Percentiles rank a stretch among this genome's conserved stretches.
Evolutionary conservation across 2,888 invertebrate species (phyloP).

Genomic region (Perdita meconis): DNA sequence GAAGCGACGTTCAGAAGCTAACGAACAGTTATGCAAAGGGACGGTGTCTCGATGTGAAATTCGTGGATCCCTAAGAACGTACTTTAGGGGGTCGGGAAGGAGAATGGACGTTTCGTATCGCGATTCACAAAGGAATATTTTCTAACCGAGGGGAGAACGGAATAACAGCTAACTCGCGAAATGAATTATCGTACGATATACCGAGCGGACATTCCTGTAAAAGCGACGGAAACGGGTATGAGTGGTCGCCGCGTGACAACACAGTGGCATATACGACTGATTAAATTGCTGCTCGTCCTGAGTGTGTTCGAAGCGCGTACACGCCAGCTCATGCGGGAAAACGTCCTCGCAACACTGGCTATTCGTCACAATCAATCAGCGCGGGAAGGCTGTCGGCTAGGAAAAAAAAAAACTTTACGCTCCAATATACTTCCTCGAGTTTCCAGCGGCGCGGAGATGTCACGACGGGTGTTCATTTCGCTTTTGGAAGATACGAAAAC

Average conservation of each 20-base stretch:
- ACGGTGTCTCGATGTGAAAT: background rate
- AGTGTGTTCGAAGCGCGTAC: constrained; percentile 61
- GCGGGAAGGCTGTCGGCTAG: constrained; percentile 55
- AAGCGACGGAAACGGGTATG: constrained; percentile 12
- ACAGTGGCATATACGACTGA: constrained; percentile 55
- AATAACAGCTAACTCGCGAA: constrained; percentile 18
- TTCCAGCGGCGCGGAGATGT: constrained; percentile 32
- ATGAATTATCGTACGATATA: constrained; percentile 36
- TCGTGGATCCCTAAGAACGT: background rate
- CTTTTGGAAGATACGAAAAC: constrained; percentile 43
- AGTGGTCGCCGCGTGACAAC: constrained; percentile 48
- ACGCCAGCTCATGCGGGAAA: constrained; percentile 51
- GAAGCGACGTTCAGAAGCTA: background rate
- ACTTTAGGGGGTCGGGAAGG: too few relatives aligned
- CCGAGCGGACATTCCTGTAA: constrained; percentile 31
- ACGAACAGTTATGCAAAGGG: background rate
- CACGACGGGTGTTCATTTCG: constrained; percentile 53
- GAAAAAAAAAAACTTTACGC: constrained; percentile 41
- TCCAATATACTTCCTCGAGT: constrained; percentile 60
- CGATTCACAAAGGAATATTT: constrained; percentile 5
- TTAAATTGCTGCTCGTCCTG: constrained; percentile 66
- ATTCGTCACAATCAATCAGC: constrained; percentile 73
- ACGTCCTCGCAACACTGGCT: constrained; percentile 64
- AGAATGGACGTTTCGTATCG: too few relatives aligned
- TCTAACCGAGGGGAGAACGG: background rate